phyloP scores from a whole-genome alignment of 2,888 invertebrate species.

The Drosophila testacea region DNA sequence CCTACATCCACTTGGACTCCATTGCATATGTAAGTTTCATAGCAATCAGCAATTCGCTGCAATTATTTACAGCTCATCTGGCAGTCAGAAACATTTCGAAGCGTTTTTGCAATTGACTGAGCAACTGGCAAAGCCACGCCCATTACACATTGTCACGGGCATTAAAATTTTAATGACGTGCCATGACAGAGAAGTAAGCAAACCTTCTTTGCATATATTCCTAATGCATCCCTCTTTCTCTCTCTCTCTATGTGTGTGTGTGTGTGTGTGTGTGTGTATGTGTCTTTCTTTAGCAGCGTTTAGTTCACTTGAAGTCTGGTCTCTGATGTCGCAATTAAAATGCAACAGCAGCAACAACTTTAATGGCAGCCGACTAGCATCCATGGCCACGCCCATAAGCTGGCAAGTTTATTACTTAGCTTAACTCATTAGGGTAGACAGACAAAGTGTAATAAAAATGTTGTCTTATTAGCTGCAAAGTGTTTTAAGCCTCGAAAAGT shows the following conservation, averaged over 20 bases:
- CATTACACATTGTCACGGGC: constrained; percentile 57
- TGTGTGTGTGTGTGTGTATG: not conserved
- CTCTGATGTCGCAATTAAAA: constrained; percentile 72
- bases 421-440: constrained; percentile 28
- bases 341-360: constrained; percentile 54
- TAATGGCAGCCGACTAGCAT: constrained; percentile 16
- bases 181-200: constrained; percentile 31
- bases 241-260: not conserved
- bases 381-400: constrained; percentile 35
- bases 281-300: constrained; percentile 26
- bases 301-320: constrained; percentile 46
- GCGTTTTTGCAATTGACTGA: constrained; percentile 62
- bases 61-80: constrained; percentile 50
- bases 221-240: constrained; percentile 7
- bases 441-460: constrained; percentile 54
- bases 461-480: constrained; percentile 73
- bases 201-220: constrained; percentile 18
- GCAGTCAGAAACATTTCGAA: constrained; percentile 48
- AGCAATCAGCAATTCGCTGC: constrained; percentile 28
- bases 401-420: constrained; percentile 53
- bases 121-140: constrained; percentile 56
- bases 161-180: constrained; percentile 78
- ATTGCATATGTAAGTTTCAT: not conserved
- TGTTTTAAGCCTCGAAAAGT: not conserved
- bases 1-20: not conserved